Conservation (phyloP, 53 echinoderm and acorn worm genomes). For the Luidia sarsii region DNA sequence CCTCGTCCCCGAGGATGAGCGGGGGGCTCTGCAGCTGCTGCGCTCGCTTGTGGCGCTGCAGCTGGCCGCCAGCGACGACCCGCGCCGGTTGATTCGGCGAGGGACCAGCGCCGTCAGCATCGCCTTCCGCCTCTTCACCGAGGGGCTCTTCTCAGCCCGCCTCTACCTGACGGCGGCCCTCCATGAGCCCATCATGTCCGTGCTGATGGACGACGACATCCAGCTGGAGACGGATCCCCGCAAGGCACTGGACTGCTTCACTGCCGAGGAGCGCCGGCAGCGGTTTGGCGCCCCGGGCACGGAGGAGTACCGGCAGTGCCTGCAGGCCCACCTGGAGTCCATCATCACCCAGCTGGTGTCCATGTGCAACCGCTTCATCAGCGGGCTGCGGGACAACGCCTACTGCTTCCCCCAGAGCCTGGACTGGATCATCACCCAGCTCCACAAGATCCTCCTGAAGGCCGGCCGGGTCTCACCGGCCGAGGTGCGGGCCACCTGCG, state of each 20-base stretch:
- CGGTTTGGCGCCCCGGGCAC: slow-evolving; percentile 75
- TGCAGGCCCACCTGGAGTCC: slow-evolving; percentile 75
- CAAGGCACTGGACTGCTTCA: slow-evolving; percentile 77
- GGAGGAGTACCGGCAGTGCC: slow-evolving; percentile 66
- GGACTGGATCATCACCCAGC: slow-evolving; percentile 93
- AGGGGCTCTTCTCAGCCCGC: slow-evolving; percentile 81
- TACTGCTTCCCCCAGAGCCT: slow-evolving; percentile 96
- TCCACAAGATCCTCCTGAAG: slow-evolving; percentile 80
- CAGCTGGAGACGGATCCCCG: slow-evolving; percentile 81
- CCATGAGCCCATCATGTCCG: slow-evolving; percentile 91
- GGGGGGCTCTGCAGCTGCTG: slow-evolving; percentile 69
- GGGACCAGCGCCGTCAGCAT: slow-evolving; percentile 83
- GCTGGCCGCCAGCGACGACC: slow-evolving; percentile 80
- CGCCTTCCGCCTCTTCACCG: slow-evolving; percentile 86
- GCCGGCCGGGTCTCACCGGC: slow-evolving; percentile 66
- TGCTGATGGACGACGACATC: slow-evolving; percentile 89
- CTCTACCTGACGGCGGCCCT: slow-evolving; percentile 93
- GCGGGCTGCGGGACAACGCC: slow-evolving; percentile 76
- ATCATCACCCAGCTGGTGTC: slow-evolving; percentile 76
- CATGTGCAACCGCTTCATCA: slow-evolving; percentile 85
- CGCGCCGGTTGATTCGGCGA: slow-evolving; percentile 73
- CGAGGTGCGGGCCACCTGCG: slow-evolving; percentile 88
- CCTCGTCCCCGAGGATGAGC: slow-evolving; percentile 84
- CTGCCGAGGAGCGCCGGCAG: slow-evolving; percentile 74
- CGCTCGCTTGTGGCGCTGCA: slow-evolving; percentile 81